Conservation (phyloP, 2,113 vertebrate genomes). For the Oncorhynchus masou region DNA sequence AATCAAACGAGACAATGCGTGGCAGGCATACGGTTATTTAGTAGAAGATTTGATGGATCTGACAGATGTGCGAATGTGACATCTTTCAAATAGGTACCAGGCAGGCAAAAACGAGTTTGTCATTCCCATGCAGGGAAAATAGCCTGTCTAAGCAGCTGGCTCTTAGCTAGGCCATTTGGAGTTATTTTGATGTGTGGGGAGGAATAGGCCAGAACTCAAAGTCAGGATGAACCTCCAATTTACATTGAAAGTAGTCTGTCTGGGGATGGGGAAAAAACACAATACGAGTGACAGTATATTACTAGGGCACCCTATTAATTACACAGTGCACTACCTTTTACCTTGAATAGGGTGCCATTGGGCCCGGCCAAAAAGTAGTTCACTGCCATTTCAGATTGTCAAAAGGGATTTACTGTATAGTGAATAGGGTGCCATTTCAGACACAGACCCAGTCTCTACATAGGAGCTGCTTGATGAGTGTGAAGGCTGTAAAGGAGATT, state of each 20-base stretch:
- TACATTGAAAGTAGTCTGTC: conserved; percentile 2
- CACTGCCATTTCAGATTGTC: too few species aligned
- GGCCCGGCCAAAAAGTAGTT: too few species aligned
- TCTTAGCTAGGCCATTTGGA: not conserved
- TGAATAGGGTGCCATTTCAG: too few species aligned
- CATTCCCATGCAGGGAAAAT: not conserved
- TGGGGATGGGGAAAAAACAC: not conserved
- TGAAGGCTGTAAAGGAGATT: not conserved
- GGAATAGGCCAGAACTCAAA: not conserved
- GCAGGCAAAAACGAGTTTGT: not conserved
- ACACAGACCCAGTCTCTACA: not conserved
- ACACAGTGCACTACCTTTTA: not conserved
- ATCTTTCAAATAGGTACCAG: not conserved
- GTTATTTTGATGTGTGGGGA: not conserved
- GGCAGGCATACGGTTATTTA: not conserved
- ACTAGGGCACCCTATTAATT: conserved; percentile 2
- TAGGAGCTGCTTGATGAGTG: not conserved
- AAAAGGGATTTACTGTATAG: too few species aligned
- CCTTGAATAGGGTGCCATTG: too few species aligned
- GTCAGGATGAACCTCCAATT: not conserved
- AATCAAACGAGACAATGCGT: not conserved
- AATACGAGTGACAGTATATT: not conserved
- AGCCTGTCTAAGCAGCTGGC: not conserved
- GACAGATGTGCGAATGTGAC: conserved; percentile 12
- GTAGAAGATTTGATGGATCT: conserved; percentile 1